phyloP scores from a whole-genome alignment of 2,888 invertebrate genomes.

The Perdita meconis region DNA sequence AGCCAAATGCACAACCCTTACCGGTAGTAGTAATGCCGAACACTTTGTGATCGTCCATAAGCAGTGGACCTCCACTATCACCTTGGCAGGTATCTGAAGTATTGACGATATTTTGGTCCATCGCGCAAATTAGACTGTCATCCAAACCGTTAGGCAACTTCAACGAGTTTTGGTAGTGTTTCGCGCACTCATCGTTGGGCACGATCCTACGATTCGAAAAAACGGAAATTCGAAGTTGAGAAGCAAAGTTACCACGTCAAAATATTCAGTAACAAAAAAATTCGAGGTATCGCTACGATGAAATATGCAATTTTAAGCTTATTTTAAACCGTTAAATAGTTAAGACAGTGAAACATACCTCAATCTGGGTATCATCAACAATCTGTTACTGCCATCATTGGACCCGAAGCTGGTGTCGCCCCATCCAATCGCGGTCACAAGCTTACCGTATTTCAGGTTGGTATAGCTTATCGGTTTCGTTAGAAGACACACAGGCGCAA shows the following conservation, averaged over 20 bases:
- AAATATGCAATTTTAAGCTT: too few relatives aligned
- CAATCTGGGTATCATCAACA: conserved; percentile 75
- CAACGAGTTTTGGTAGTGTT: conserved; percentile 58
- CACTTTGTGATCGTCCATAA: conserved; percentile 67
- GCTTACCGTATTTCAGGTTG: conserved; percentile 15
- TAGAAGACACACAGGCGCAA: conserved; percentile 77
- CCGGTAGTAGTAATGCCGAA: conserved; percentile 80
- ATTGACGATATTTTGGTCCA: conserved; percentile 73
- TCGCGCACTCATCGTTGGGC: conserved; percentile 64
- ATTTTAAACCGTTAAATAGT: too few relatives aligned
- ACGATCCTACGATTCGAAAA: conserved; percentile 68
- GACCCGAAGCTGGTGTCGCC: conserved; percentile 69
- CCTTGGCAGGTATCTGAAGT: conserved; percentile 72
- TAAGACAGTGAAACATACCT: conserved; percentile 57
- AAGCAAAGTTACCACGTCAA: too few relatives aligned
- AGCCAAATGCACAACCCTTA: conserved; percentile 73
- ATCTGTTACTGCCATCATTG: conserved; percentile 47
- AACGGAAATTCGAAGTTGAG: neutral
- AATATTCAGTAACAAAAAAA: too few relatives aligned
- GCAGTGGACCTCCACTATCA: conserved; percentile 80
- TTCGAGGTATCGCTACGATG: too few relatives aligned
- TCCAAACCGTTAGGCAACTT: conserved; percentile 75
- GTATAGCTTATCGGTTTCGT: conserved; percentile 64
- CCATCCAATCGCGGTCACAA: conserved; percentile 77
- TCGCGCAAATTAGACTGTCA: conserved; percentile 74